Percentiles rank a stretch among this genome's conserved stretches.
phyloP scores from a whole-genome alignment of 2,113 vertebrate species.

The Oncorhynchus nerka region DNA sequence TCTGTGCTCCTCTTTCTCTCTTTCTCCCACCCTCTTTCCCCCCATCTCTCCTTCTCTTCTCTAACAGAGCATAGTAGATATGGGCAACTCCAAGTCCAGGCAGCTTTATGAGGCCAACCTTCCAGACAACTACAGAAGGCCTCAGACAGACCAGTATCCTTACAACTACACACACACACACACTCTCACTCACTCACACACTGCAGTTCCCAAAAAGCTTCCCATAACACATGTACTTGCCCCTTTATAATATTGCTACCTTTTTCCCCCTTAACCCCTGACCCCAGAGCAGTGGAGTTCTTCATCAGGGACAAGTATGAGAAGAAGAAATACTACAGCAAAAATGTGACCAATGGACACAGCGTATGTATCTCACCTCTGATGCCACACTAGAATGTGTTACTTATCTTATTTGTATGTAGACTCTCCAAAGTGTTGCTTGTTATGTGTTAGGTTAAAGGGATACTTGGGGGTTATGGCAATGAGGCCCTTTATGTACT shows the following conservation, averaged over 20 bases:
- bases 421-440: no score
- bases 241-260: not conserved
- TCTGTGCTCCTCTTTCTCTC: not conserved
- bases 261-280: constrained; percentile 43
- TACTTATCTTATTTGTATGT: no score
- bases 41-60: constrained; percentile 30
- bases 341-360: constrained; percentile 82
- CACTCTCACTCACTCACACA: not conserved
- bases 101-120: constrained; percentile 81
- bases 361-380: constrained; percentile 79
- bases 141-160: constrained; percentile 71
- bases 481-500: no score
- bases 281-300: constrained; percentile 90
- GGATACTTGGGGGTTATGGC: no score
- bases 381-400: no score
- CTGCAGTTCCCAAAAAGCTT: not conserved
- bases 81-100: constrained; percentile 94
- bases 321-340: constrained; percentile 95
- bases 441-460: no score
- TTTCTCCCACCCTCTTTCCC: not conserved
- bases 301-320: constrained; percentile 99
- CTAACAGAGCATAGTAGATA: constrained; percentile 91
- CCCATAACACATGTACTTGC: no score
- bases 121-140: constrained; percentile 84
- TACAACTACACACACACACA: not conserved